A percentile compares a stretch with the other conserved stretches of the same genome.
These are phyloP conservation scores for Copidosoma aretas DNA, from an alignment of 2,888 invertebrate genomes.

Conservation along the genomic window DNA sequence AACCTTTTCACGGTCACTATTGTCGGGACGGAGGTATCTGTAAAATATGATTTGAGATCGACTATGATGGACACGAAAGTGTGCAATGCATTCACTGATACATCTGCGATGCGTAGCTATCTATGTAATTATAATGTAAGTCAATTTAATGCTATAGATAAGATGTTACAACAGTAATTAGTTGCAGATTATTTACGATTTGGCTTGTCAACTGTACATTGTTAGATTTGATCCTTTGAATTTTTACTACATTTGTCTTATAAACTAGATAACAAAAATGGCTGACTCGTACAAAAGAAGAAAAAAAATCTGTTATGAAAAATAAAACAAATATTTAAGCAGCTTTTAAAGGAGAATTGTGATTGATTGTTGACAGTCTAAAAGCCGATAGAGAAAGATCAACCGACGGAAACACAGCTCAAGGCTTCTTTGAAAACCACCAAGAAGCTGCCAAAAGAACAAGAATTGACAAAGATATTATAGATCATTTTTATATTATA, in stretches of 20 bases:
- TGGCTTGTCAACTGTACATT: no score
- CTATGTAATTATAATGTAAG: no score
- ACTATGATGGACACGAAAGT: no score
- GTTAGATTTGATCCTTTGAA: neutral
- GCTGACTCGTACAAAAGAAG: neutral
- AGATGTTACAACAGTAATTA: no score
- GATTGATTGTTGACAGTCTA: neutral
- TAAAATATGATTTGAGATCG: no score
- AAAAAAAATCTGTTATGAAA: neutral
- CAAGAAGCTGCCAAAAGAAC: neutral
- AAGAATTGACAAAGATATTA: neutral
- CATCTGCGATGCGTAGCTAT: no score
- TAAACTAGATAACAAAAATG: neutral
- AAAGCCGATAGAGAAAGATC: neutral
- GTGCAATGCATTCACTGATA: no score
- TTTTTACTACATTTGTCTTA: neutral
- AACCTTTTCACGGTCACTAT: no score
- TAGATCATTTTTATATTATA: neutral
- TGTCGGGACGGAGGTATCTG: no score
- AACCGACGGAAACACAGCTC: conserved; percentile 4
- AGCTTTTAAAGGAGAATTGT: neutral
- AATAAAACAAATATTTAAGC: neutral
- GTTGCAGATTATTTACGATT: no score
- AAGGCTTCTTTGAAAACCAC: neutral
- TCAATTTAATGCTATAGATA: no score